phyloP scores from a whole-genome alignment of 2,888 invertebrate genomes.

The Agriopis leucophaearia region DNA sequence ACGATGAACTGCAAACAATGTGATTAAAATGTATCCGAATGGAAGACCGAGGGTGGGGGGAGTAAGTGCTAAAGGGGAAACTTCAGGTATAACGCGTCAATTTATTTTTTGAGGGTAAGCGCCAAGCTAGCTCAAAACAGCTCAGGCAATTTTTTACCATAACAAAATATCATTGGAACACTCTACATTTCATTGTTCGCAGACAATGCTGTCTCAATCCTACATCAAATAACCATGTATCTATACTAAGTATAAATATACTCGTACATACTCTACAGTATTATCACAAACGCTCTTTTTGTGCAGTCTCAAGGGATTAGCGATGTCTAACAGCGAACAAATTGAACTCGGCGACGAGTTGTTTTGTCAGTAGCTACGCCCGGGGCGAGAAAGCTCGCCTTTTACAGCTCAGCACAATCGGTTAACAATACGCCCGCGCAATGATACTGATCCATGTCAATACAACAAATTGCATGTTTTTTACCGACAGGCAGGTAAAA shows the following conservation, averaged over 20 bases:
- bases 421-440: slow-evolving; percentile 63
- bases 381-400: slow-evolving; percentile 72
- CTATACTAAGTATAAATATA: slow-evolving; percentile 26
- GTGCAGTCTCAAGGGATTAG: slow-evolving; percentile 65
- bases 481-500: slow-evolving; percentile 9
- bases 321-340: slow-evolving; percentile 73
- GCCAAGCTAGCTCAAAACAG: too few species aligned
- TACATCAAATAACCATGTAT: slow-evolving; percentile 19
- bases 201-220: slow-evolving; percentile 14
- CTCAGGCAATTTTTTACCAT: too few species aligned
- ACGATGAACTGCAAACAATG: too few species aligned
- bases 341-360: slow-evolving; percentile 67
- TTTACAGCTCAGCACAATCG: slow-evolving; percentile 71
- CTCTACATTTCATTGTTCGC: background rate
- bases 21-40: too few species aligned
- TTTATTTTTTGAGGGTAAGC: too few species aligned
- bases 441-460: slow-evolving; percentile 33
- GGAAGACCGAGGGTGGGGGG: too few species aligned
- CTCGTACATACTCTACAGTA: background rate
- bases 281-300: slow-evolving; percentile 60
- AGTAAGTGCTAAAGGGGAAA: too few species aligned
- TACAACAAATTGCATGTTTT: slow-evolving; percentile 17
- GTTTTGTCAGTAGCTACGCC: slow-evolving; percentile 71
- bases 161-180: background rate
- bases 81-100: too few species aligned